Evolutionary conservation across 2,113 vertebrate genomes (phyloP), one percentile per base, ranked within the genome.

Genomic region (Tinamus guttatus): DNA sequence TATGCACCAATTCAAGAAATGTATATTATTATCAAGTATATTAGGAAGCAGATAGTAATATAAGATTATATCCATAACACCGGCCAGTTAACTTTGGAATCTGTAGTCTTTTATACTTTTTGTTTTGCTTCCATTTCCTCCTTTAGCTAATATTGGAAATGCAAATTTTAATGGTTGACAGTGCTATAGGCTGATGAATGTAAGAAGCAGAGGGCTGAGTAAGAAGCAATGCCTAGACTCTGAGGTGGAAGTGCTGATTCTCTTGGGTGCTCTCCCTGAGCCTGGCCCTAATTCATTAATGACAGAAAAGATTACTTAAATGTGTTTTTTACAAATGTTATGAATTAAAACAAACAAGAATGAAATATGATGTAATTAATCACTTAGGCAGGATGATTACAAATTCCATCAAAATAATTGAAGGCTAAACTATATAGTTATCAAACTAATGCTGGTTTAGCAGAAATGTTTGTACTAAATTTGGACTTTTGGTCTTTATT

Each of bases 351-450:
- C 65, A 96, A 95, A 87, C 62, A 89, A 94, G 90, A 94, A 84
- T 81, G 17, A 97, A 92, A 49, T 75, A 87, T n/a, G 34, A 82
- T 58, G 64, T 65, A 92, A 91, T 92, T 89, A 95, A 96, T 95
- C 91, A 89, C 40, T 89, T 84, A 49, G 65, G 58, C 81, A 81
- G 43, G 67, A 85, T 81, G 62, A 79, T 92, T 91, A 80, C 40
- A 85, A 82, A 81, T 94, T 92, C 62, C 24, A 82, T 95, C 91
- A 94, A 65, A 63, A 22, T 94, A 95, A 92, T 85, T 80, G 54
- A 85, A 95, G 94, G 71, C 47, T 82, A 82, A 94, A 49, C 27
- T 91, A 79, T 76, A 54, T 21, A 27, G 38, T 77, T 94, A 92
- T 89, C 40, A 91, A 77, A 87, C 51, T 34, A 73, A 91, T 83